A percentile compares a stretch with the other conserved stretches of the same genome.
Conservation (phyloP, 2,888 invertebrate genomes). For the Papilio demoleus region DNA sequence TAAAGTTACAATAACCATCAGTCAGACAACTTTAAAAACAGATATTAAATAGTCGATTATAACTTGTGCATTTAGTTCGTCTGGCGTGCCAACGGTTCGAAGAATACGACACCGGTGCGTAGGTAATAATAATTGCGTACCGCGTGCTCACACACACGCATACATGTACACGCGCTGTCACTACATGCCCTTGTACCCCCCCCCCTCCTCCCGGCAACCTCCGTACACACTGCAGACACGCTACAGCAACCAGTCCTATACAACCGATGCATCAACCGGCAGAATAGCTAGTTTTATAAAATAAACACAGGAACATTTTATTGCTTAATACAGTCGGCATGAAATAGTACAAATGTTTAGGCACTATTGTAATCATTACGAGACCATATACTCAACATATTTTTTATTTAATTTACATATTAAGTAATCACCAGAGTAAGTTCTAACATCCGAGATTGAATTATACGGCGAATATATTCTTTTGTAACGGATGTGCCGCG, state of each 20-base stretch:
- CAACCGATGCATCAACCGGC: constrained; percentile 2
- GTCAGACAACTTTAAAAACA: background rate
- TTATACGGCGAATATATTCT: too few relatives aligned
- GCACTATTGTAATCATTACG: background rate
- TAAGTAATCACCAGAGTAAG: too few relatives aligned
- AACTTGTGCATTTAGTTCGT: background rate
- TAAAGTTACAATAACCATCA: background rate
- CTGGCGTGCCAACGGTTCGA: constrained; percentile 26
- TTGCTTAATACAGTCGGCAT: background rate
- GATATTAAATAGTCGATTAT: background rate
- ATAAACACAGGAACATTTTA: background rate
- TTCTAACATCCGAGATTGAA: too few relatives aligned
- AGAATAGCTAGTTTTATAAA: background rate
- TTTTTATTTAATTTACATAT: too few relatives aligned
- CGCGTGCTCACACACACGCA: constrained; percentile 11
- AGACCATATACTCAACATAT: background rate
- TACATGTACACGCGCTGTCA: background rate
- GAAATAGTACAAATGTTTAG: background rate
- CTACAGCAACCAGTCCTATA: background rate
- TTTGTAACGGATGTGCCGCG: too few relatives aligned
- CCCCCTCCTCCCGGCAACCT: too few relatives aligned
- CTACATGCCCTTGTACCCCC: background rate
- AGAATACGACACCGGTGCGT: constrained; percentile 19
- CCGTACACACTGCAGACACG: constrained; percentile 7
- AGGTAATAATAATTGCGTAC: constrained; percentile 30